A percentile compares a stretch with the other conserved stretches of the same genome.
Conservation (phyloP, 2,113 vertebrate species). For the Salvelinus sp. region DNA sequence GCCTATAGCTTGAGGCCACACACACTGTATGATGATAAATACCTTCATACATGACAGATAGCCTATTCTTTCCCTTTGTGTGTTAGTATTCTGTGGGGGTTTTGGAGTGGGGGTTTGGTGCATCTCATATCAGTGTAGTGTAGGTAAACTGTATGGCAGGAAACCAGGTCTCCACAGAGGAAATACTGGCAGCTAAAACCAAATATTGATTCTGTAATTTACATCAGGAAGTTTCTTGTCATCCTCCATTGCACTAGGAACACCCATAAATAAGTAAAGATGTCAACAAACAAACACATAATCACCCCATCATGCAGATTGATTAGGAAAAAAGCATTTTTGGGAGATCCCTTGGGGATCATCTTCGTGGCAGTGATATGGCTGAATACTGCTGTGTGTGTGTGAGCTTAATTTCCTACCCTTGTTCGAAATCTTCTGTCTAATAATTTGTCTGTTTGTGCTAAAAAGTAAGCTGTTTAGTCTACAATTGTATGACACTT, state of each 20-base stretch:
- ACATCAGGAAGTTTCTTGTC: conserved; percentile 49
- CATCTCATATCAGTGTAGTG: conserved; percentile 45
- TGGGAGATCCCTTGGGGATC: no score
- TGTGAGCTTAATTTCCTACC: no score
- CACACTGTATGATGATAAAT: neutral
- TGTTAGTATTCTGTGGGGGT: conserved; percentile 42
- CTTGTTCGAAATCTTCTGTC: no score
- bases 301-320: conserved; percentile 18
- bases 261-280: conserved; percentile 59
- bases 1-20: no score
- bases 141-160: conserved; percentile 51
- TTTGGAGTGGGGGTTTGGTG: conserved; percentile 26
- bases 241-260: conserved; percentile 56
- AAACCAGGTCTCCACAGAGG: conserved; percentile 42
- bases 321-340: neutral
- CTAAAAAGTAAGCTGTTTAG: no score
- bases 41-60: conserved; percentile 32
- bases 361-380: no score
- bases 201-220: conserved; percentile 58
- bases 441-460: no score
- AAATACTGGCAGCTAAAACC: conserved; percentile 45
- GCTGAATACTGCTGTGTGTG: no score
- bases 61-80: conserved; percentile 25
- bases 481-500: no score
- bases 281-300: conserved; percentile 56